Conservation (phyloP, 2,888 invertebrate genomes). For the Cephus pulcher region DNA sequence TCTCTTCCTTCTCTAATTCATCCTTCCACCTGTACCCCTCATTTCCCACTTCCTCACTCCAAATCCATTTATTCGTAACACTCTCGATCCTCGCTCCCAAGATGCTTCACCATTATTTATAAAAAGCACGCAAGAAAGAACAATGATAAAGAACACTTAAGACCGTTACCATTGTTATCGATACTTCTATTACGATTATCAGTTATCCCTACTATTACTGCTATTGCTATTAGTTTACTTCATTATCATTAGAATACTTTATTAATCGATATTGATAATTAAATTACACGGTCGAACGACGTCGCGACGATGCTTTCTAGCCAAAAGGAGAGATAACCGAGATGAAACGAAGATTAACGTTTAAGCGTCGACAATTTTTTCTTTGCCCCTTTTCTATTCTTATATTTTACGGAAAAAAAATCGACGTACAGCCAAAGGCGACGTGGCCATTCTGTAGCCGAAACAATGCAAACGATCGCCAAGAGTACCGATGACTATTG, state of each 20-base stretch:
- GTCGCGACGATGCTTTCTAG: constrained; percentile 26
- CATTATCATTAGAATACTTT: constrained; percentile 4
- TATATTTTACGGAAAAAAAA: neutral
- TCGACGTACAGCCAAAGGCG: too few species aligned
- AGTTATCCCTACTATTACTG: constrained; percentile 40
- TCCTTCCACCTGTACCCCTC: neutral
- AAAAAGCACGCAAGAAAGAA: constrained; percentile 18
- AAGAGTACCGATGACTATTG: constrained; percentile 3
- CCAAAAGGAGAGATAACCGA: constrained; percentile 24
- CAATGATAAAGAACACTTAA: constrained; percentile 40
- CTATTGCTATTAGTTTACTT: constrained; percentile 17
- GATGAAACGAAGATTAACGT: constrained; percentile 16
- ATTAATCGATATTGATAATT: constrained; percentile 27
- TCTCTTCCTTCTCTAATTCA: neutral
- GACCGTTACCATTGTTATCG: constrained; percentile 62
- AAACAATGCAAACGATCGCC: constrained; percentile 3
- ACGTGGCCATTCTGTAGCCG: neutral
- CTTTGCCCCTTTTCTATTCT: constrained; percentile 1
- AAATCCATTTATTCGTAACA: constrained; percentile 7
- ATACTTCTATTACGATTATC: constrained; percentile 38
- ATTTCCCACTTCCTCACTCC: neutral
- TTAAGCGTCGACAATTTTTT: neutral
- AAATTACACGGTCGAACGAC: neutral
- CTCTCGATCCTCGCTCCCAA: constrained; percentile 29
- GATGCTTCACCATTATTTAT: constrained; percentile 43